phyloP scores from a whole-genome alignment of 2,888 invertebrate species.

The Geophilus truncorum region DNA sequence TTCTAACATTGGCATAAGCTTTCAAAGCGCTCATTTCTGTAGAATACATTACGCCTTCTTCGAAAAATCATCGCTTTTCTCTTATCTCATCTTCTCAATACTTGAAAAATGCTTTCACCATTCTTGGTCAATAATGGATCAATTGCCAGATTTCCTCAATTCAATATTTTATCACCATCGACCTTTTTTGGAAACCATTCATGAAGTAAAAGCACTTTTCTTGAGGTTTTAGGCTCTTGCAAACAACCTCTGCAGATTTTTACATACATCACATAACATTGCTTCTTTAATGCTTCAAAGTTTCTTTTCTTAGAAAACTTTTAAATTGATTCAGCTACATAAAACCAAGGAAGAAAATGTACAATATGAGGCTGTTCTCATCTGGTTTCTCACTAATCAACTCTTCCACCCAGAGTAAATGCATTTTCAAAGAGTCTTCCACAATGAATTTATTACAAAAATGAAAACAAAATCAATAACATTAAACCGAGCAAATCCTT shows the following conservation, averaged over 20 bases:
- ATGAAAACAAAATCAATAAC: too few species aligned
- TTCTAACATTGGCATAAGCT: too few species aligned
- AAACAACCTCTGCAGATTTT: neutral
- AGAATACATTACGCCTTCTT: too few species aligned
- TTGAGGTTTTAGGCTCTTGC: neutral
- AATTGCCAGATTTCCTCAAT: neutral
- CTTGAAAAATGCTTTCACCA: neutral
- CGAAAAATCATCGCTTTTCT: neutral
- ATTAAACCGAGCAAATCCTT: too few species aligned
- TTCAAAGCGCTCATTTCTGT: too few species aligned
- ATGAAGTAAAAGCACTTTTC: neutral
- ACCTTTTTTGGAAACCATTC: neutral
- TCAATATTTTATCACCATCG: neutral
- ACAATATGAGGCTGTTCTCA: too few species aligned
- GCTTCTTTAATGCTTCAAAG: too few species aligned
- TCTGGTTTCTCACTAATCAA: neutral
- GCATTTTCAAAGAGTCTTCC: too few species aligned
- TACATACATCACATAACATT: neutral
- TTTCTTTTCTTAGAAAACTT: neutral
- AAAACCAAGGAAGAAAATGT: neutral
- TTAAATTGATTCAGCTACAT: neutral
- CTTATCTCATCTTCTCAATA: neutral
- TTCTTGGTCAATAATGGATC: neutral
- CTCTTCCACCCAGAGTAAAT: neutral
- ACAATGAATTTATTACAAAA: too few species aligned